These are phyloP conservation scores for Stenchaetothrips biformis DNA, from an alignment of 2,888 invertebrate genomes.

Conservation along the genomic window DNA sequence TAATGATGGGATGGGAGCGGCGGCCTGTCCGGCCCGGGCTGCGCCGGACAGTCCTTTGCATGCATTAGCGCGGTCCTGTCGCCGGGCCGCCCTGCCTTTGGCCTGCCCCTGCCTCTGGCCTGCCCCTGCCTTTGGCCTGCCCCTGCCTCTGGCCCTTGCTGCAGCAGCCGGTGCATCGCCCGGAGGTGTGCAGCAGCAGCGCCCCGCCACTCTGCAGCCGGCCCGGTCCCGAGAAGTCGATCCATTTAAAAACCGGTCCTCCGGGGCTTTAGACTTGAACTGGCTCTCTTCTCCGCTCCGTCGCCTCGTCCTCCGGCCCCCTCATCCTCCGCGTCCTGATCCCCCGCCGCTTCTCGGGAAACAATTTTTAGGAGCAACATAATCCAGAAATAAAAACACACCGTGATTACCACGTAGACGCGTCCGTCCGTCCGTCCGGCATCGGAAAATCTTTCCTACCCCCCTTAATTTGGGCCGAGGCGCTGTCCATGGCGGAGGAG, in stretches of 20 bases:
- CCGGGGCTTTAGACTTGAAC: not conserved
- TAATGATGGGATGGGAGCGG: not conserved
- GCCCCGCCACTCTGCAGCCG: not conserved
- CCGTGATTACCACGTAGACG: slow-evolving; percentile 13
- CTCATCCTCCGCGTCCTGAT: too few species aligned
- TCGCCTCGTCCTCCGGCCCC: too few species aligned
- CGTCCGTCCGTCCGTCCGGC: not conserved
- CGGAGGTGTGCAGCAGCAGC: not conserved
- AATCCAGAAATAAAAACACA: slow-evolving; percentile 24
- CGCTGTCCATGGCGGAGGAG: not conserved
- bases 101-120: too few species aligned
- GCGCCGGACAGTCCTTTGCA: not conserved
- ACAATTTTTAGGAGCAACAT: slow-evolving; percentile 7
- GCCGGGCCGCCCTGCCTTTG: too few species aligned
- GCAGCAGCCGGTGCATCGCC: not conserved
- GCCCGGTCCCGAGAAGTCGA: slow-evolving; percentile 13
- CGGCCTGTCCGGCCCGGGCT: not conserved
- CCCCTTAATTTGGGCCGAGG: slow-evolving; percentile 2
- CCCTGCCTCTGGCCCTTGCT: too few species aligned
- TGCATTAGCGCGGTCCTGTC: not conserved
- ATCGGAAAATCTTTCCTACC: not conserved
- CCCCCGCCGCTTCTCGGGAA: not conserved
- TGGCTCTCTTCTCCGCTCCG: too few species aligned
- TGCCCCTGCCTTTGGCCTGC: too few species aligned
- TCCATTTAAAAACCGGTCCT: slow-evolving; percentile 23